Conservation (phyloP, 2,113 vertebrate genomes). For the Pseudorasbora parva region DNA sequence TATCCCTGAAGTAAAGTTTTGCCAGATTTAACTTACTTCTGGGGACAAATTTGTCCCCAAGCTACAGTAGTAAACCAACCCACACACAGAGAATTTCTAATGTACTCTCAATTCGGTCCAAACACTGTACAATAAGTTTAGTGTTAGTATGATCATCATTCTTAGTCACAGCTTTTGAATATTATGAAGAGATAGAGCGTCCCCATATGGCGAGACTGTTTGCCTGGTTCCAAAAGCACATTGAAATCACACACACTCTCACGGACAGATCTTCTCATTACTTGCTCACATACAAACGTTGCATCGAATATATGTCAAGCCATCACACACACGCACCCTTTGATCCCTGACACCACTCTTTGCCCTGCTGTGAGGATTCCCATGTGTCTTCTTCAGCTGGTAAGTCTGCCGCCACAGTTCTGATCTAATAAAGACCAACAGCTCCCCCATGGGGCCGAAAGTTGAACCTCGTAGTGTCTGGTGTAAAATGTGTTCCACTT, state of each 20-base stretch:
- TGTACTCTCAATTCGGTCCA: neutral
- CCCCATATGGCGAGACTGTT: slow-evolving; percentile 50
- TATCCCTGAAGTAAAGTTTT: neutral
- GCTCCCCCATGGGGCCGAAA: slow-evolving; percentile 46
- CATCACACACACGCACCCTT: slow-evolving; percentile 24
- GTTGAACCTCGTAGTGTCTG: neutral
- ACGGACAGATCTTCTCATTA: slow-evolving; percentile 6
- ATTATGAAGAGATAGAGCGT: slow-evolving; percentile 38
- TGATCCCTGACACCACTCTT: slow-evolving; percentile 30
- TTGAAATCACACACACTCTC: slow-evolving; percentile 12
- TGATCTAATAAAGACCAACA: slow-evolving; percentile 41
- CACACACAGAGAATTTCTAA: neutral
- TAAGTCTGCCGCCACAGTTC: neutral
- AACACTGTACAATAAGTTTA: slow-evolving; percentile 40
- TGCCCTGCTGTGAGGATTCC: slow-evolving; percentile 30
- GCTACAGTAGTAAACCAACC: neutral
- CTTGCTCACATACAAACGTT: slow-evolving; percentile 12
- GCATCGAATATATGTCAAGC: slow-evolving; percentile 13
- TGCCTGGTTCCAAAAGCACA: neutral
- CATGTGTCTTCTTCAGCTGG: neutral
- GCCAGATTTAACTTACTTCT: neutral
- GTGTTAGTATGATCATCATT: slow-evolving; percentile 23
- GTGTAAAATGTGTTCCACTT: neutral
- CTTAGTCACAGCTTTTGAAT: neutral
- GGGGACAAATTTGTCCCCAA: neutral